Evolutionary conservation across 2,888 invertebrate species (phyloP).

Genomic region (Oasisia sp.): DNA sequence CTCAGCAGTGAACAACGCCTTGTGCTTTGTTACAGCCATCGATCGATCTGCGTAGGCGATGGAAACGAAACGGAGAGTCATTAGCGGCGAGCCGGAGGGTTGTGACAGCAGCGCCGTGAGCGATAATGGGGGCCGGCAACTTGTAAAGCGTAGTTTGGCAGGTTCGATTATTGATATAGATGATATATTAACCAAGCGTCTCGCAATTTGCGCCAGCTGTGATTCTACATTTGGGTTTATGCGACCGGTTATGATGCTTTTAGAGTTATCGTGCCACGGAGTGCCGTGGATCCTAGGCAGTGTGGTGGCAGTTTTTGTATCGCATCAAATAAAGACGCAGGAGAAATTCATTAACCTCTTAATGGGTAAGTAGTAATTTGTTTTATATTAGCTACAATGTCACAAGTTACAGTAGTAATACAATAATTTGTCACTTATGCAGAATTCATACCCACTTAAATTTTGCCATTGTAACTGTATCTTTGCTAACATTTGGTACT

Average conservation of each 20-base stretch:
- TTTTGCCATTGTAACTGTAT: too few relatives aligned
- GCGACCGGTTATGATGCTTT: neutral
- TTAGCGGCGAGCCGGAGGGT: neutral
- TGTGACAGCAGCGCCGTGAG: slow-evolving; percentile 3
- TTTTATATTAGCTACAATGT: neutral
- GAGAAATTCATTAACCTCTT: slow-evolving; percentile 21
- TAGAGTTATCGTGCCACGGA: slow-evolving; percentile 24
- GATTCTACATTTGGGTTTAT: slow-evolving; percentile 13
- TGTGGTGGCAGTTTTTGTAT: neutral
- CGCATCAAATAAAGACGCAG: slow-evolving; percentile 14
- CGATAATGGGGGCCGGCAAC: neutral
- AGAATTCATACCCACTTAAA: too few relatives aligned
- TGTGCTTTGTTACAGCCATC: neutral
- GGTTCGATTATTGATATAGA: neutral
- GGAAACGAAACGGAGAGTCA: neutral
- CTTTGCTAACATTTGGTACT: too few relatives aligned
- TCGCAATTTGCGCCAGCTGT: slow-evolving; percentile 14
- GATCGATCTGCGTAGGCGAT: neutral
- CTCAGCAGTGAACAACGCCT: neutral
- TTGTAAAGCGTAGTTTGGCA: neutral
- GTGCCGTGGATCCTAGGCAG: slow-evolving; percentile 24
- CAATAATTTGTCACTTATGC: neutral
- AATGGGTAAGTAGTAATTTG: slow-evolving; percentile 3
- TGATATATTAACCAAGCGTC: neutral
- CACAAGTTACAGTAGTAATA: neutral